Evolutionary conservation across 1,140 invertebrate species (phyloP), one percentile per base, ranked within the genome.

Genomic region (Wasmannia auropunctata): DNA sequence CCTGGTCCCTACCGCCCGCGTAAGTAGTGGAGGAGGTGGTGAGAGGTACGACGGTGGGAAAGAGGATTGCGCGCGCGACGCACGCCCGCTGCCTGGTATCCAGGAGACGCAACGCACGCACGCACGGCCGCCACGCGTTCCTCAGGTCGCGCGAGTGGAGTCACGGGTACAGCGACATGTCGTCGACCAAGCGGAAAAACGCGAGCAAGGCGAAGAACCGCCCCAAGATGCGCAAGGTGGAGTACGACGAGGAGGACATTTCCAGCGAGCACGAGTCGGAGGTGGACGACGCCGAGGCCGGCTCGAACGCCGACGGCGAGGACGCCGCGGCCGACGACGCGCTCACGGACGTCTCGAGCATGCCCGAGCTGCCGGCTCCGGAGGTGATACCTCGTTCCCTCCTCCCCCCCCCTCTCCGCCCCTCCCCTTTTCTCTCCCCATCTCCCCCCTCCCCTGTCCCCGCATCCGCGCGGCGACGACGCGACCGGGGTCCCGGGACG

Each of bases 181-280:
- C 94, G 93, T 94, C 93, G 65, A 84, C 90, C 40, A 95, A 95
- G 75, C 91, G 94, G 37, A 95, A 94, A 92, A 90, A 62, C 76
- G 1, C 51, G 40, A n/a, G 25, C 43, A 94, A 94, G 79, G 31
- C 62, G 14, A 95, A 95, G 76, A 87, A 86, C 19, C 94, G 93
- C 43, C 88, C 90, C 28, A 95, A 95, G 87, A 86, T 90, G 10
- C 91, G 91, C 22, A 95, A 94, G 74, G 94, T 94, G 31, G 93
- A 95, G 46, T 95, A 95, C 79, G 95, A 95, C 62, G 95, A 95
- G 11, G 95, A 95, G 69, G 94, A 95, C 77, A 95, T 95, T 80
- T 95, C 94, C 37, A 95, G 94, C 83, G 94, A 95, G 67, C 92
- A 94, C 70, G 94, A 95, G 0, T 95, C 94, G 19, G 95, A 95